phyloP scores from a whole-genome alignment of 2,113 vertebrate genomes.

The Periophthalmus modestus region DNA sequence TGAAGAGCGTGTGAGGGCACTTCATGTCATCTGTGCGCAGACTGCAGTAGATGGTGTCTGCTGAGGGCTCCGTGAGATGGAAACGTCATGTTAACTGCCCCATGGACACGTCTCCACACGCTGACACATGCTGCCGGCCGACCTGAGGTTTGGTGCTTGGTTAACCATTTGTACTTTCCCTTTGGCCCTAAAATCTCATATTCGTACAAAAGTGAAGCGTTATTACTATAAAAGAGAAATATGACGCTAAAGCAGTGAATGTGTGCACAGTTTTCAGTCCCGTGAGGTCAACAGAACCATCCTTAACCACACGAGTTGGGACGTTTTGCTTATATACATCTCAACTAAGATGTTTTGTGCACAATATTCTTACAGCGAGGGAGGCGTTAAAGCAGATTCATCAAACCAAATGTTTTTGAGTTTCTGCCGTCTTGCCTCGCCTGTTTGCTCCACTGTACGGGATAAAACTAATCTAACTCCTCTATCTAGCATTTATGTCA shows the following conservation, averaged over 20 bases:
- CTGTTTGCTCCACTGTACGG: too few species aligned
- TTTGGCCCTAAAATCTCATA: background rate
- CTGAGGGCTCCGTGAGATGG: slow-evolving; percentile 9
- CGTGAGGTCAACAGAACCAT: background rate
- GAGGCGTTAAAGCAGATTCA: too few species aligned
- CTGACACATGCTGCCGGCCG: slow-evolving; percentile 2
- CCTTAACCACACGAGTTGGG: background rate
- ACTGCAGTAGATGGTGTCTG: background rate
- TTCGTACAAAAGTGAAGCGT: background rate
- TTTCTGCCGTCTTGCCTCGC: too few species aligned
- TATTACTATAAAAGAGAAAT: background rate
- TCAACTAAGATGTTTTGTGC: background rate
- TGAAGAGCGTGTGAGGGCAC: background rate
- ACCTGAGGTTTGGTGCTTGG: slow-evolving; percentile 3
- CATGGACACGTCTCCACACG: background rate
- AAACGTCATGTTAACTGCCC: slow-evolving; percentile 10
- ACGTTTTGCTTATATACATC: background rate
- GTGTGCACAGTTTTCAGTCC: background rate
- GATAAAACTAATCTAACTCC: too few species aligned
- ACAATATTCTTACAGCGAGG: background rate
- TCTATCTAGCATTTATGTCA: too few species aligned
- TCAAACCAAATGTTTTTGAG: too few species aligned
- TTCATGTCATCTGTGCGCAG: background rate
- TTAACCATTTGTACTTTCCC: background rate
- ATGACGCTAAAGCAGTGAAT: background rate